A percentile compares a stretch with the other conserved stretches of the same genome.
Evolutionary conservation across 2,888 invertebrate genomes (phyloP).

Genomic region (Toxonevra muliebris): DNA sequence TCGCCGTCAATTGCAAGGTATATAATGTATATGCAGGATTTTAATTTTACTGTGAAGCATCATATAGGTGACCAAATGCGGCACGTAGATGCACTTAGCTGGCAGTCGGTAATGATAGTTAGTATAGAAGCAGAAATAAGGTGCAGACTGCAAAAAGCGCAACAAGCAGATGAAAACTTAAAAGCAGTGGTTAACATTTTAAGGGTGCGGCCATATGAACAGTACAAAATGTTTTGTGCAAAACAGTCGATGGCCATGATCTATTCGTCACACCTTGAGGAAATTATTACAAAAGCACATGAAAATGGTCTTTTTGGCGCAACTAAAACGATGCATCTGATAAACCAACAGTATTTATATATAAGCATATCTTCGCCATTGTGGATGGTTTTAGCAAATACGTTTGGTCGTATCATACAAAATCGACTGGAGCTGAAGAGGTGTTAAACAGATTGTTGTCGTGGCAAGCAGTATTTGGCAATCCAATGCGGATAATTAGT

Average conservation of each 20-base stretch:
- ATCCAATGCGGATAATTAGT: too few species aligned
- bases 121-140: slow-evolving; percentile 6
- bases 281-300: slow-evolving; percentile 13
- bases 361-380: slow-evolving; percentile 14
- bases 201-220: slow-evolving; percentile 10
- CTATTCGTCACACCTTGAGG: slow-evolving; percentile 9
- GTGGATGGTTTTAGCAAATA: slow-evolving; percentile 18
- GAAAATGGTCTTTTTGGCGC: slow-evolving; percentile 20
- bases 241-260: slow-evolving; percentile 5
- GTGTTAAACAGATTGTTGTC: too few species aligned
- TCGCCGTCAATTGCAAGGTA: slow-evolving; percentile 4
- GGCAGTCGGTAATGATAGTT: slow-evolving; percentile 7
- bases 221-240: slow-evolving; percentile 15
- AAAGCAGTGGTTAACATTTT: slow-evolving; percentile 13
- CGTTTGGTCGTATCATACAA: slow-evolving; percentile 11
- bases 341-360: slow-evolving; percentile 17
- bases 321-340: slow-evolving; percentile 15
- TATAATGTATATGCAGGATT: slow-evolving; percentile 17
- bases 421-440: slow-evolving; percentile 2
- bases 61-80: slow-evolving; percentile 13
- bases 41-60: slow-evolving; percentile 7
- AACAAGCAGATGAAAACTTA: slow-evolving; percentile 16
- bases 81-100: slow-evolving; percentile 25
- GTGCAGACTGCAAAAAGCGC: slow-evolving; percentile 9
- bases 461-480: too few species aligned